Evolutionary conservation across 2,888 invertebrate species (phyloP).

Genomic region (Rhagium mordax): DNA sequence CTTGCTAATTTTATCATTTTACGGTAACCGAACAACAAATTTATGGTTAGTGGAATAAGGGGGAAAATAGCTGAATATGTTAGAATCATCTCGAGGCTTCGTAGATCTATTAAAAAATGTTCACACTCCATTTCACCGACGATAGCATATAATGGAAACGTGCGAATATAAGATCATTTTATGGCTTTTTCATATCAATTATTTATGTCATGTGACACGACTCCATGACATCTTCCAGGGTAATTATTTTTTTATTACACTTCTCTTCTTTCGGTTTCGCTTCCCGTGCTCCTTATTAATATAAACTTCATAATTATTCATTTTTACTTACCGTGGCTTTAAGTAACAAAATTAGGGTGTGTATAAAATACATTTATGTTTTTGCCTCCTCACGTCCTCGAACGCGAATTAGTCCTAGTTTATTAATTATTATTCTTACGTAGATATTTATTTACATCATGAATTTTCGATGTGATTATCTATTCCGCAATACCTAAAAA

Average conservation of each 20-base stretch:
- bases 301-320: too few species aligned
- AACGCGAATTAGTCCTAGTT: too few species aligned
- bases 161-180: constrained; percentile 21
- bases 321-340: neutral
- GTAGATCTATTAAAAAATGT: constrained; percentile 31
- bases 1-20: constrained; percentile 17
- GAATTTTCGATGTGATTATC: too few species aligned
- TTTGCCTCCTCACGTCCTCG: too few species aligned
- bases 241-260: neutral
- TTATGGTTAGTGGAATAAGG: neutral
- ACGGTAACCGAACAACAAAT: constrained; percentile 3
- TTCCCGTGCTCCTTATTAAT: neutral
- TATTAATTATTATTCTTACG: too few species aligned
- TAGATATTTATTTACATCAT: too few species aligned
- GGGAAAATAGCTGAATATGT: constrained; percentile 29
- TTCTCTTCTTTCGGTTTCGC: neutral
- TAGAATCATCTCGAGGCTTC: constrained; percentile 15
- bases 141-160: constrained; percentile 24
- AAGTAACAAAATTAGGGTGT: too few species aligned
- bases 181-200: constrained; percentile 25
- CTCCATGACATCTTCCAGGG: neutral
- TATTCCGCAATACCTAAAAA: too few species aligned
- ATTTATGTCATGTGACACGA: neutral
- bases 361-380: too few species aligned
- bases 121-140: constrained; percentile 30